Conservation (phyloP, 1,140 invertebrate species). For the Drosophila bifasciata region DNA sequence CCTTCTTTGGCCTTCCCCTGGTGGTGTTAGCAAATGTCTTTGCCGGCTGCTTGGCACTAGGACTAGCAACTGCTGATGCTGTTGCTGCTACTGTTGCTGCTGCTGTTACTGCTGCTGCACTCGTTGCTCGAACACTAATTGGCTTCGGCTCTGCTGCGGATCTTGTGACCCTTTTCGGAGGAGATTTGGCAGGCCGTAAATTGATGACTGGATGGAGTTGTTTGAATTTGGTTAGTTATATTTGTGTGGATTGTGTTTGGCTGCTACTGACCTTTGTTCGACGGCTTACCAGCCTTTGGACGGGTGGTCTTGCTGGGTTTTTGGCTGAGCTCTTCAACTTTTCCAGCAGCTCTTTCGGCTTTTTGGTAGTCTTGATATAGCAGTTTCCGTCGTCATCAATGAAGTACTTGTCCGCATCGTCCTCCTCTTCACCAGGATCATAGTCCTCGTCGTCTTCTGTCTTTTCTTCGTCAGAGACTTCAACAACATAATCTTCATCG, state of each 20-base stretch:
- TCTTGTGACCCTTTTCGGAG: slow-evolving; percentile 21
- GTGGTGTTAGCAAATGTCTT: neutral
- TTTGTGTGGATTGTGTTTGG: neutral
- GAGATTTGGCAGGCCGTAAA: slow-evolving; percentile 52
- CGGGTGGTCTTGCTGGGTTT: neutral
- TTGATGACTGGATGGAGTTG: slow-evolving; percentile 50
- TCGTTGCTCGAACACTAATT: slow-evolving; percentile 49
- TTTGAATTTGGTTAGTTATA: neutral
- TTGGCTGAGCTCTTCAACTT: slow-evolving; percentile 26
- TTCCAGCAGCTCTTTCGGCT: slow-evolving; percentile 42
- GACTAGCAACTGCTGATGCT: slow-evolving; percentile 1
- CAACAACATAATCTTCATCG: slow-evolving; percentile 10
- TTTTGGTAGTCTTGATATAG: slow-evolving; percentile 65
- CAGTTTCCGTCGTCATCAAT: slow-evolving; percentile 85
- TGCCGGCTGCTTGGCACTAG: neutral
- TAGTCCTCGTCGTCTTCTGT: slow-evolving; percentile 60
- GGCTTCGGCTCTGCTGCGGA: slow-evolving; percentile 9
- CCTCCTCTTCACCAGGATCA: slow-evolving; percentile 78
- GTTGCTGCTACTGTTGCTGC: slow-evolving; percentile 15
- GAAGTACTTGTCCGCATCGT: slow-evolving; percentile 82
- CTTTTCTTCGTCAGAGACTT: neutral
- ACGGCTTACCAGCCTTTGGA: slow-evolving; percentile 6
- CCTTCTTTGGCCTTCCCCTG: slow-evolving; percentile 8
- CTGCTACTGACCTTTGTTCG: slow-evolving; percentile 39
- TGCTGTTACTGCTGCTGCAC: slow-evolving; percentile 25